These are phyloP conservation scores for Cardiocondyla obscurior DNA, from an alignment of 1,140 invertebrate species.

Conservation along the genomic window DNA sequence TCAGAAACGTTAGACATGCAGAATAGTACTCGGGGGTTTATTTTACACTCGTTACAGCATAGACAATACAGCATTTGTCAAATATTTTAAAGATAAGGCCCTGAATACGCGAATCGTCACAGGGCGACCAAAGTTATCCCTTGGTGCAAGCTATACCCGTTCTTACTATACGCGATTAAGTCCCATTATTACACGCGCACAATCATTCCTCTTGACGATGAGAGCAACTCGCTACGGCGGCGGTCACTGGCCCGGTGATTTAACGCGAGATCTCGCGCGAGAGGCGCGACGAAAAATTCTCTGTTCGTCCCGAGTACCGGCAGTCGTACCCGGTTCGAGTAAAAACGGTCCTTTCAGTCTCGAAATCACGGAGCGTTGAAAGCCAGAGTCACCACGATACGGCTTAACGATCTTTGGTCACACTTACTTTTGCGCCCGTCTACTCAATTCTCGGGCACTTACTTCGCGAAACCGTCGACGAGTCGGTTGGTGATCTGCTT, in stretches of 20 bases:
- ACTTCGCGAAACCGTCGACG: constrained; percentile 24
- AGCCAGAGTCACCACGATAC: constrained; percentile 19
- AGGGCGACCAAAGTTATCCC: not conserved
- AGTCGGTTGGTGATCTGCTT: not conserved
- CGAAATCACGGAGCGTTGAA: constrained; percentile 21
- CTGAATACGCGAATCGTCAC: not conserved
- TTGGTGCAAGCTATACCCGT: constrained; percentile 7
- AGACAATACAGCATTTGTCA: not conserved
- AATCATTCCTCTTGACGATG: constrained; percentile 31
- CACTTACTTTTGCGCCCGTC: constrained; percentile 25
- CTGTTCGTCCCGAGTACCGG: not conserved
- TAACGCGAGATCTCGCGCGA: constrained; percentile 16
- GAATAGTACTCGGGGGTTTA: not conserved
- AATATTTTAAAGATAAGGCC: not conserved
- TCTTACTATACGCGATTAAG: constrained; percentile 37
- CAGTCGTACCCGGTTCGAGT: not conserved
- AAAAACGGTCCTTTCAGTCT: constrained; percentile 43
- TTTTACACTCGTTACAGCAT: not conserved
- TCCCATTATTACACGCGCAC: constrained; percentile 29
- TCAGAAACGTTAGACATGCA: not conserved
- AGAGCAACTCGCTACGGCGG: constrained; percentile 6
- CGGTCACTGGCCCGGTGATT: constrained; percentile 29
- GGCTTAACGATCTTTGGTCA: constrained; percentile 53
- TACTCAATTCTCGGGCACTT: constrained; percentile 13
- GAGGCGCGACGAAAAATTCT: not conserved